Evolutionary conservation across 2,113 vertebrate genomes (phyloP).

Genomic region (Zosterops japonicus): DNA sequence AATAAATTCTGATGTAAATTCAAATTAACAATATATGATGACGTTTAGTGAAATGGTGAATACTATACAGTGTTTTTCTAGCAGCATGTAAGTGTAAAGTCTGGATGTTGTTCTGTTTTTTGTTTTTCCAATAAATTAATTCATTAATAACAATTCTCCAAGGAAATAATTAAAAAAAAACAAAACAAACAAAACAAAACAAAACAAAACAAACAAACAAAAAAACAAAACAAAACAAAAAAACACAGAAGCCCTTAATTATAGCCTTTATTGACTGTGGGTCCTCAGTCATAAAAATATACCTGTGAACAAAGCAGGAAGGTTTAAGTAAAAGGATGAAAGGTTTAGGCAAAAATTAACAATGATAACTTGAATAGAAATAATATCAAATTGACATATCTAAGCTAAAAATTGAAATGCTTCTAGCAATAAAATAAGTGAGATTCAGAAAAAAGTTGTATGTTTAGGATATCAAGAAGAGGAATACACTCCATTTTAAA

Average conservation of each 20-base stretch:
- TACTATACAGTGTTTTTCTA: background rate
- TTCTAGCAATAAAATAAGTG: background rate
- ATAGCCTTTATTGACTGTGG: accelerated
- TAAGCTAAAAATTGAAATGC: background rate
- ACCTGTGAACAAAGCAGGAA: background rate
- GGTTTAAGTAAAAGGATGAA: background rate
- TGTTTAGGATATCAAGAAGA: background rate
- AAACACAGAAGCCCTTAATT: background rate
- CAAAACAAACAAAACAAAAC: background rate
- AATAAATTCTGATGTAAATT: background rate
- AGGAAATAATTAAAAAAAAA: background rate
- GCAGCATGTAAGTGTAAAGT: accelerated
- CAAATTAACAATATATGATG: background rate
- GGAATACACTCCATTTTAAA: background rate
- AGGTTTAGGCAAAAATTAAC: background rate
- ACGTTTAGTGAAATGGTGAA: background rate
- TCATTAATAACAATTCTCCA: background rate
- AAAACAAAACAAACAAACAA: background rate
- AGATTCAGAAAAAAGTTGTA: background rate
- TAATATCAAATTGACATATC: background rate
- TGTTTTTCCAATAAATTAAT: background rate
- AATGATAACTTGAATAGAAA: background rate
- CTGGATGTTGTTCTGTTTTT: background rate
- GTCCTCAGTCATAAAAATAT: background rate
- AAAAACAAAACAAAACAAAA: background rate